Conservation (phyloP, 2,113 vertebrate genomes). For the Perccottus glenii region DNA sequence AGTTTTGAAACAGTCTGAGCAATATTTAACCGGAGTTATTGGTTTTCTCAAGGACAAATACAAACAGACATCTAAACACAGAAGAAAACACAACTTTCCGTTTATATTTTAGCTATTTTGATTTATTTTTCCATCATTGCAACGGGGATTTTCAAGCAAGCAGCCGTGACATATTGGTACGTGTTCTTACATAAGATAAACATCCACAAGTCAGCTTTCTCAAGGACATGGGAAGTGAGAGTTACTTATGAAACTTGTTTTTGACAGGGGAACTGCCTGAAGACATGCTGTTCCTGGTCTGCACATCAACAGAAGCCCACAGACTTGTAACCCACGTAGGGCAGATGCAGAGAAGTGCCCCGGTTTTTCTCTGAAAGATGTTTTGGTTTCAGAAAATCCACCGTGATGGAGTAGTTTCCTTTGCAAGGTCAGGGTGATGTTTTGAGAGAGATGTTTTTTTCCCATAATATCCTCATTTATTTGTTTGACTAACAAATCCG, state of each 20-base stretch:
- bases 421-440: slow-evolving; percentile 10
- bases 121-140: neutral
- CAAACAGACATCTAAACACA: neutral
- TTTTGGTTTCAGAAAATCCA: slow-evolving; percentile 18
- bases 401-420: slow-evolving; percentile 8
- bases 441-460: slow-evolving; percentile 43
- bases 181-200: slow-evolving; percentile 31
- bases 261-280: slow-evolving; percentile 5
- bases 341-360: neutral
- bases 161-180: slow-evolving; percentile 6
- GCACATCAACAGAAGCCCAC: neutral
- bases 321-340: too few species aligned
- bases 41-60: slow-evolving; percentile 13
- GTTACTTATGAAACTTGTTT: slow-evolving; percentile 19
- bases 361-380: slow-evolving; percentile 1
- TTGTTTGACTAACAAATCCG: slow-evolving; percentile 5
- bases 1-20: neutral
- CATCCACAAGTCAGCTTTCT: slow-evolving; percentile 33
- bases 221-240: slow-evolving; percentile 55
- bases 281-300: slow-evolving; percentile 16
- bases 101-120: neutral
- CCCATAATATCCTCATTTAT: slow-evolving; percentile 31
- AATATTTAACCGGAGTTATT: slow-evolving; percentile 38
- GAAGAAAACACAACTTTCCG: neutral
- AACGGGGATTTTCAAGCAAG: slow-evolving; percentile 15